Conservation (phyloP, 2,797 vertebrate genomes). For the Chelon auratus region DNA sequence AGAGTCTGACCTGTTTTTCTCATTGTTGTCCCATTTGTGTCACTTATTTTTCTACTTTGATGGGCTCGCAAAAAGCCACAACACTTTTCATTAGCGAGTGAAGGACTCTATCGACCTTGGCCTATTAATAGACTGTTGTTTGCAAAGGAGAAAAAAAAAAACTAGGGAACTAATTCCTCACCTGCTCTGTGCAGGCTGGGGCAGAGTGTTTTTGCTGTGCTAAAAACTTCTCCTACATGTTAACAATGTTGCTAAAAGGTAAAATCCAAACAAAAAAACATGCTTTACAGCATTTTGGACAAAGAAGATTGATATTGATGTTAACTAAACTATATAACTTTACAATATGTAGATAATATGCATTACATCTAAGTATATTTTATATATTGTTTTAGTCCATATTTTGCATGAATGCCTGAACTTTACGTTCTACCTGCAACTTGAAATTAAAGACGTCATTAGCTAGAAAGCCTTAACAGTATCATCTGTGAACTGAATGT, state of each 20-base stretch:
- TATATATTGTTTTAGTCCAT: too few relatives aligned
- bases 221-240: background rate
- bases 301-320: too few relatives aligned
- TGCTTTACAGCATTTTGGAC: too few relatives aligned
- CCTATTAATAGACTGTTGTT: conserved; percentile 70
- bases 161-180: conserved; percentile 16
- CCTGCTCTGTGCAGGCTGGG: conserved; percentile 19
- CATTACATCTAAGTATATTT: too few relatives aligned
- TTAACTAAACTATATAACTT: too few relatives aligned
- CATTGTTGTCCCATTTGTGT: conserved; percentile 77
- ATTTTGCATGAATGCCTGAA: too few relatives aligned
- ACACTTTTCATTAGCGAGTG: conserved; percentile 65
- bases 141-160: conserved; percentile 37
- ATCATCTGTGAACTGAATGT: too few relatives aligned
- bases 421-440: too few relatives aligned
- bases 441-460: too few relatives aligned
- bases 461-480: too few relatives aligned
- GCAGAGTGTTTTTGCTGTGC: background rate
- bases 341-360: too few relatives aligned
- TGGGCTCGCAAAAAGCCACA: conserved; percentile 50
- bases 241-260: background rate
- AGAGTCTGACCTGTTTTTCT: conserved; percentile 61
- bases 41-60: conserved; percentile 71
- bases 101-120: conserved; percentile 69
- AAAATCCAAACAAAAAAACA: too few relatives aligned